Conservation (phyloP, 2,113 vertebrate species). For the Tapirus terrestris region DNA sequence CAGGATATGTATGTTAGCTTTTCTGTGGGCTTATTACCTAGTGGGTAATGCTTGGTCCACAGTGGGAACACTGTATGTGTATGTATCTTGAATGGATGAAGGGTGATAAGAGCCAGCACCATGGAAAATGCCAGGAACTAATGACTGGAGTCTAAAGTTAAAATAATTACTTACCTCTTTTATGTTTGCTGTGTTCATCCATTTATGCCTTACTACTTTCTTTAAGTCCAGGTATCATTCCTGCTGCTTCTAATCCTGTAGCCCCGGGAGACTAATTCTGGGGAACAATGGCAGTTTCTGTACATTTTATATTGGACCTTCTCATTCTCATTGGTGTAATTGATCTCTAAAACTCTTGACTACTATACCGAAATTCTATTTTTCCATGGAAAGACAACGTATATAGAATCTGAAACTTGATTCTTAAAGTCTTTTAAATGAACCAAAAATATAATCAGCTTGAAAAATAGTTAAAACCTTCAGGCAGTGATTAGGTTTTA, state of each 20-base stretch:
- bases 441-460: constrained; percentile 55
- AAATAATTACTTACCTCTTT: neutral
- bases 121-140: neutral
- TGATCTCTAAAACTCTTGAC: neutral
- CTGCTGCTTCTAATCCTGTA: neutral
- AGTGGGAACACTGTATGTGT: no score
- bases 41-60: neutral
- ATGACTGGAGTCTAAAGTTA: neutral
- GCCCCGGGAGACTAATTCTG: neutral
- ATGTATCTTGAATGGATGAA: neutral
- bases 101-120: neutral
- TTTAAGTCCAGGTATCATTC: neutral
- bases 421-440: constrained; percentile 49
- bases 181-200: neutral
- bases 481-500: constrained; percentile 62
- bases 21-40: neutral
- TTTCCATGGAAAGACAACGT: neutral
- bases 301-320: neutral
- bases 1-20: neutral
- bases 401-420: constrained; percentile 17
- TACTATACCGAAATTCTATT: neutral
- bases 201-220: neutral
- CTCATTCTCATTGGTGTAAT: neutral
- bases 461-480: constrained; percentile 66
- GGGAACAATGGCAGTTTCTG: neutral